Percentiles rank a stretch among this genome's conserved stretches.
Conservation (phyloP, 2,797 vertebrate genomes). For the Parauchenoglanis punctatus region DNA sequence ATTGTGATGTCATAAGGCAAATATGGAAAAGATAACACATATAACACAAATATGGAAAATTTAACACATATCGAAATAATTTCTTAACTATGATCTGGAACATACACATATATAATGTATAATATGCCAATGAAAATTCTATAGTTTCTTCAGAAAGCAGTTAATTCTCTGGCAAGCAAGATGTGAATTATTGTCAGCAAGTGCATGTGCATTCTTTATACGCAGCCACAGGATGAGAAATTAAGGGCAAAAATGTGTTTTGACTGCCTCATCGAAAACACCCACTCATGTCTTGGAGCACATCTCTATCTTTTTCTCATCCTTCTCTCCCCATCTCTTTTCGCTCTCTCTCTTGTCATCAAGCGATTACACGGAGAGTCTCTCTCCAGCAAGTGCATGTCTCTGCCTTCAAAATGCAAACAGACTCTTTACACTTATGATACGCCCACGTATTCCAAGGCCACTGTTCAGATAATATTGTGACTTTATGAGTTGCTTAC, state of each 20-base stretch:
- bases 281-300: conserved; percentile 58
- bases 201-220: conserved; percentile 7
- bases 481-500: not conserved
- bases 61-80: not conserved
- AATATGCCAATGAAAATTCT: not conserved
- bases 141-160: conserved; percentile 15
- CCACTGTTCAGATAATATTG: conserved; percentile 27
- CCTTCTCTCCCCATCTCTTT: conserved; percentile 38
- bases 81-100: not conserved
- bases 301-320: conserved; percentile 20
- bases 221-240: conserved; percentile 44
- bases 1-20: not conserved
- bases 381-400: conserved; percentile 43
- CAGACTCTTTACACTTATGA: conserved; percentile 51
- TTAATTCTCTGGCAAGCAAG: conserved; percentile 23
- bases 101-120: not conserved
- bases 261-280: conserved; percentile 43
- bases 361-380: conserved; percentile 58
- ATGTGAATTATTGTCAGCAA: conserved; percentile 19
- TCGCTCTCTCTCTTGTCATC: conserved; percentile 58
- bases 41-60: not conserved
- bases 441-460: conserved; percentile 39
- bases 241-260: conserved; percentile 53
- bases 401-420: conserved; percentile 54
- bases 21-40: not conserved